phyloP scores from a whole-genome alignment of 2,113 vertebrate genomes.

The Microtus richardsoni region DNA sequence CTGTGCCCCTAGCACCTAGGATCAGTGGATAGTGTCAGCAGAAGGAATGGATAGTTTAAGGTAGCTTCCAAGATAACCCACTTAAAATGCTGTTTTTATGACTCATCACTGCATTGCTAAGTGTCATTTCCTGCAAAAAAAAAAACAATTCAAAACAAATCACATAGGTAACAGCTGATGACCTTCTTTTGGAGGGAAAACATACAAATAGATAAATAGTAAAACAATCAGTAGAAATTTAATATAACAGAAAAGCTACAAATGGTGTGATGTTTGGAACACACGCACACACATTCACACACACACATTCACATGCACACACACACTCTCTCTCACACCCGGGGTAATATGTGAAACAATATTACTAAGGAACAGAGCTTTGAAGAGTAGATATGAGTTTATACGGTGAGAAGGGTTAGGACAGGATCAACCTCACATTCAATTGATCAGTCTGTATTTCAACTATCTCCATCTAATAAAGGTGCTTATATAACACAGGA shows the following conservation, averaged over 20 bases:
- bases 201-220: neutral
- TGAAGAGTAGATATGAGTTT: neutral
- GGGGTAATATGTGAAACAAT: neutral
- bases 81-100: slow-evolving; percentile 11
- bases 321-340: too few species aligned
- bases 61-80: neutral
- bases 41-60: neutral
- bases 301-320: neutral
- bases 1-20: neutral
- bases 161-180: neutral
- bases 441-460: neutral
- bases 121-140: neutral
- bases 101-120: neutral
- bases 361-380: neutral
- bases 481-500: neutral
- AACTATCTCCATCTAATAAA: neutral
- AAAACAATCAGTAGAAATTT: neutral
- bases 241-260: neutral
- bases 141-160: neutral
- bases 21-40: neutral
- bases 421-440: neutral
- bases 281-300: neutral
- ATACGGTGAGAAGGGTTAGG: neutral
- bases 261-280: neutral
- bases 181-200: neutral